These are phyloP conservation scores for Prenolepis imparis DNA, from an alignment of 2,888 invertebrate species.

Conservation along the genomic window DNA sequence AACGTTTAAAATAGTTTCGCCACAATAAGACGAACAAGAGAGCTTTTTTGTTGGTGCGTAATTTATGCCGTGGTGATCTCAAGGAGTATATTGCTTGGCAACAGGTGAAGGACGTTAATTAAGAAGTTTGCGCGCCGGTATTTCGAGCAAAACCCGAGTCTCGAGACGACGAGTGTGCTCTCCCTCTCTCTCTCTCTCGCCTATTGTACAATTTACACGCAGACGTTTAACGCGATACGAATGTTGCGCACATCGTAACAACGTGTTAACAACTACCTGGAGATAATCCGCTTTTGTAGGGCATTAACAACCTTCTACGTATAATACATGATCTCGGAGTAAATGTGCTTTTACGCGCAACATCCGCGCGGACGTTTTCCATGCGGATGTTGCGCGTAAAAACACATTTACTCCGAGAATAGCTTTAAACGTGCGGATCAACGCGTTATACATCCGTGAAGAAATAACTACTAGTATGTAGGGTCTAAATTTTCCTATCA, in stretches of 20 bases:
- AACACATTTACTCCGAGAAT: constrained; percentile 9
- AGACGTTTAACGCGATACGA: constrained; percentile 19
- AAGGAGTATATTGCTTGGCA: constrained; percentile 48
- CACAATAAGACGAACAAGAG: constrained; percentile 11
- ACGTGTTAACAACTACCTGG: constrained; percentile 36
- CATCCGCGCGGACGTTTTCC: background rate
- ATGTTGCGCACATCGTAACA: constrained; percentile 30
- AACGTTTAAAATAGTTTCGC: background rate
- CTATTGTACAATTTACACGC: constrained; percentile 31
- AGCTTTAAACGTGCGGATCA: background rate
- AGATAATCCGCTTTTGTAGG: background rate
- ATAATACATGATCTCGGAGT: no score
- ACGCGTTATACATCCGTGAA: background rate
- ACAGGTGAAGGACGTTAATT: constrained; percentile 57
- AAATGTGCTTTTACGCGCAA: no score
- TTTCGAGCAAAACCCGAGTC: constrained; percentile 45
- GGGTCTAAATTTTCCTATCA: constrained; percentile 11
- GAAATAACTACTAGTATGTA: background rate
- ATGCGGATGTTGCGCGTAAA: background rate
- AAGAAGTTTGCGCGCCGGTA: constrained; percentile 49
- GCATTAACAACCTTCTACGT: background rate
- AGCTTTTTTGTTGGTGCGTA: constrained; percentile 10
- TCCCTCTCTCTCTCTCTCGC: background rate
- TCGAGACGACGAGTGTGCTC: background rate
- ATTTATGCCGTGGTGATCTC: constrained; percentile 27